phyloP scores from a whole-genome alignment of 1,140 invertebrate genomes.

The Eueides isabella region DNA sequence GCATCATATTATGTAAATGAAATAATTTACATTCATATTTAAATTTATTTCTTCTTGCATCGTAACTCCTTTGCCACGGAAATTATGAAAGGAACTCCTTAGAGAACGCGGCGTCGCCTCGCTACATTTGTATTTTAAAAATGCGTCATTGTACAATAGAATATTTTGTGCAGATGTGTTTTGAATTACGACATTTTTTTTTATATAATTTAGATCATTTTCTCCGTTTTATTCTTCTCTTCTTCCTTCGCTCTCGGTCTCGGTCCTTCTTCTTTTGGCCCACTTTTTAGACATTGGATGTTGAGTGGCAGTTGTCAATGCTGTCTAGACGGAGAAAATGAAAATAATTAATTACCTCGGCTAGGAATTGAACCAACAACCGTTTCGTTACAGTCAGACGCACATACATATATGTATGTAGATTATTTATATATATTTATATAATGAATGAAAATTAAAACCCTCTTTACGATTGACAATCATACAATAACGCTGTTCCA shows the following conservation, averaged over 20 bases:
- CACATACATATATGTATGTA: too few relatives aligned
- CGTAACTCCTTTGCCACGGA: constrained; percentile 13
- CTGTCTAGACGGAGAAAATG: too few relatives aligned
- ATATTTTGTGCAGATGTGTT: constrained; percentile 8
- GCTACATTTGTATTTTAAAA: constrained; percentile 15
- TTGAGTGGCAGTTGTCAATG: too few relatives aligned
- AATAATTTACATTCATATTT: not conserved
- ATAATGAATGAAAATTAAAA: too few relatives aligned
- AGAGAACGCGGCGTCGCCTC: constrained; percentile 4
- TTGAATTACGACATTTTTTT: not conserved
- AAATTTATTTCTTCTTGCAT: not conserved
- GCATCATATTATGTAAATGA: not conserved
- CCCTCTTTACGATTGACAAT: too few relatives aligned
- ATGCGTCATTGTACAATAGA: constrained; percentile 3
- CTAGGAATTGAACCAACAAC: not conserved
- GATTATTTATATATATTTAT: too few relatives aligned
- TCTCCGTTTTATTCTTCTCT: too few relatives aligned
- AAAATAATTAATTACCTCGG: not conserved
- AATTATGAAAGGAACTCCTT: constrained; percentile 20
- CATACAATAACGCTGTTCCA: too few relatives aligned
- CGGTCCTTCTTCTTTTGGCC: too few relatives aligned
- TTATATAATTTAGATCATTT: not conserved
- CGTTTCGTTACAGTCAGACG: too few relatives aligned
- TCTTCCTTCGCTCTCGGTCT: too few relatives aligned
- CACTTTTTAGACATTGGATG: too few relatives aligned